Evolutionary conservation across 2,113 vertebrate genomes (phyloP).

Genomic region (Jacana jacana): DNA sequence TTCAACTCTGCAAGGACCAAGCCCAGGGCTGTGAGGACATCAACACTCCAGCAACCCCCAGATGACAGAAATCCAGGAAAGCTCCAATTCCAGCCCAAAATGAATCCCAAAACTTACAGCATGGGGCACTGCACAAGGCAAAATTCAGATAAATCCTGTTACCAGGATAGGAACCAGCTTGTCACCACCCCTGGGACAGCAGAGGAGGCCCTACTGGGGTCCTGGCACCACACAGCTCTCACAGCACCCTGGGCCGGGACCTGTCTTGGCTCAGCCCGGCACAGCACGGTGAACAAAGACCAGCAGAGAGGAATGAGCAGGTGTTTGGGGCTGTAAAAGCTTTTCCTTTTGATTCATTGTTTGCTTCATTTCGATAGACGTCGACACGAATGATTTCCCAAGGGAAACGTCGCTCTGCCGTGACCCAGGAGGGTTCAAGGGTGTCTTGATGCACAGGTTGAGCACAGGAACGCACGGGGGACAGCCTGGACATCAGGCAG

Average conservation of each 20-base stretch:
- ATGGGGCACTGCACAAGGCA: accelerated
- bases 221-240: neutral
- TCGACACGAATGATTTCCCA: neutral
- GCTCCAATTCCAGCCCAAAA: neutral
- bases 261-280: neutral
- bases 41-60: neutral
- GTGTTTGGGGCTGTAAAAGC: neutral
- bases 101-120: neutral
- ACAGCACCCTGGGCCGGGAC: neutral
- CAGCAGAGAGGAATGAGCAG: neutral
- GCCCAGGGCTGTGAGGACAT: accelerated
- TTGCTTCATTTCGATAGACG: neutral
- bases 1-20: neutral
- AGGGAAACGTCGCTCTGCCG: neutral
- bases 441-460: neutral
- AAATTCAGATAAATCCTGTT: neutral
- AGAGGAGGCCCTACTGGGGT: neutral
- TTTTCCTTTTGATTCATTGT: neutral
- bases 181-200: neutral
- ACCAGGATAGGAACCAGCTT: neutral
- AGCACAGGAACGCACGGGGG: accelerated
- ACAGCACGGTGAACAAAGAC: neutral
- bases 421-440: neutral
- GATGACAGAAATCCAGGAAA: neutral
- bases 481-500: neutral